These are phyloP conservation scores for Drosophila pseudotakahashii DNA, from an alignment of 2,888 invertebrate genomes.

Conservation along the genomic window DNA sequence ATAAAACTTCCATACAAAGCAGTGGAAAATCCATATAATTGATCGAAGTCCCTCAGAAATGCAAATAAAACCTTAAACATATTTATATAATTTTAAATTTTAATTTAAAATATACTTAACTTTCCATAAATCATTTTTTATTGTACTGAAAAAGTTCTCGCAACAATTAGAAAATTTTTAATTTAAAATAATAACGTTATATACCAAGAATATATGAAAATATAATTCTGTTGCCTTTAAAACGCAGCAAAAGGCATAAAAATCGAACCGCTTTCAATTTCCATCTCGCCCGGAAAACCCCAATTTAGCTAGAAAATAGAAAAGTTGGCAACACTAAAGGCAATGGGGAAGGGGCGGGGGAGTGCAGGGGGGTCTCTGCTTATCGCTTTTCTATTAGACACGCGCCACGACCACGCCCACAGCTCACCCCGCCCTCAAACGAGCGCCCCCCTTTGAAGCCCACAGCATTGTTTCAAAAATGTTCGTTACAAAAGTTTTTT, in stretches of 20 bases:
- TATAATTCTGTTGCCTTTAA: too few species aligned
- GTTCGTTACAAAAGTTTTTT: slow-evolving; percentile 40
- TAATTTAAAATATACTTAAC: too few species aligned
- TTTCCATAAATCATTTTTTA: too few species aligned
- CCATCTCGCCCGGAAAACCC: neutral
- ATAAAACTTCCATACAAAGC: too few species aligned
- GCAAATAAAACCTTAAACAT: too few species aligned
- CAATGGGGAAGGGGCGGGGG: neutral
- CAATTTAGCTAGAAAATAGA: slow-evolving; percentile 18
- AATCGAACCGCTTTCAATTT: neutral
- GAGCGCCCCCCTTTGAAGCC: neutral
- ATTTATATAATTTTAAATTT: too few species aligned
- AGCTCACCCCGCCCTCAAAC: neutral
- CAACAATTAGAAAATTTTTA: too few species aligned
- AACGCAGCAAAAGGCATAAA: neutral
- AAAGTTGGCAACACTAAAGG: slow-evolving; percentile 3
- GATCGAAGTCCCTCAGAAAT: too few species aligned
- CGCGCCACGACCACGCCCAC: slow-evolving; percentile 34
- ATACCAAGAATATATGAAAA: too few species aligned
- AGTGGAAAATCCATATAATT: too few species aligned
- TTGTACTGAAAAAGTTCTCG: too few species aligned
- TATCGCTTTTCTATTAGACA: slow-evolving; percentile 75
- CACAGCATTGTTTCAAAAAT: slow-evolving; percentile 34
- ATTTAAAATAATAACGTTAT: too few species aligned
- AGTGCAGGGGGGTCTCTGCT: slow-evolving; percentile 29